Conservation (phyloP, 2,113 vertebrate genomes). For the Australoheros scitulus region DNA sequence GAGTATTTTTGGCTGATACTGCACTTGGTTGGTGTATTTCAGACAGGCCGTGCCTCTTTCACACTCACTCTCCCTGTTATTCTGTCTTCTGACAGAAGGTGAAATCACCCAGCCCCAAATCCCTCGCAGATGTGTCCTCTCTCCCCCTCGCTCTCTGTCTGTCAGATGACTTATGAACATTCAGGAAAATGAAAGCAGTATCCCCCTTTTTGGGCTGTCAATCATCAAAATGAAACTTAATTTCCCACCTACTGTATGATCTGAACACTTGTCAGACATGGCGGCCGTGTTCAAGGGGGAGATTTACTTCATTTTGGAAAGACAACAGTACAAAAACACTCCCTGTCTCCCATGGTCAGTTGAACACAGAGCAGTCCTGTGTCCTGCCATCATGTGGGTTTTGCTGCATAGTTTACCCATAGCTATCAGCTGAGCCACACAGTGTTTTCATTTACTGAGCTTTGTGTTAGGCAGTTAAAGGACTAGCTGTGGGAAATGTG, state of each 20-base stretch:
- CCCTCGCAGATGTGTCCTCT: conserved; percentile 4
- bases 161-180: background rate
- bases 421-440: conserved; percentile 35
- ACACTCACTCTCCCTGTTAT: background rate
- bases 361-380: conserved; percentile 59
- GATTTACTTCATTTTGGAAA: conserved; percentile 10
- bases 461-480: background rate
- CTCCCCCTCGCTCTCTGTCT: background rate
- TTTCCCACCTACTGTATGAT: conserved; percentile 12
- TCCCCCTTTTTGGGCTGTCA: background rate
- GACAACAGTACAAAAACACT: conserved; percentile 47
- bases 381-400: conserved; percentile 59
- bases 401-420: conserved; percentile 56
- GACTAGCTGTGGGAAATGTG: background rate
- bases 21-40: conserved; percentile 35
- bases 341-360: conserved; percentile 55
- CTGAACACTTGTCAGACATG: background rate
- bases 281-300: conserved; percentile 3
- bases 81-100: conserved; percentile 5
- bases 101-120: background rate
- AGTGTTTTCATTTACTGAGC: conserved; percentile 21
- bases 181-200: background rate
- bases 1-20: conserved; percentile 64
- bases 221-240: background rate
- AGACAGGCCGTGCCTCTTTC: conserved; percentile 23